Base-by-base conservation (phyloP, 2,888 invertebrate species). In the Teleiodes luculella region DNA sequence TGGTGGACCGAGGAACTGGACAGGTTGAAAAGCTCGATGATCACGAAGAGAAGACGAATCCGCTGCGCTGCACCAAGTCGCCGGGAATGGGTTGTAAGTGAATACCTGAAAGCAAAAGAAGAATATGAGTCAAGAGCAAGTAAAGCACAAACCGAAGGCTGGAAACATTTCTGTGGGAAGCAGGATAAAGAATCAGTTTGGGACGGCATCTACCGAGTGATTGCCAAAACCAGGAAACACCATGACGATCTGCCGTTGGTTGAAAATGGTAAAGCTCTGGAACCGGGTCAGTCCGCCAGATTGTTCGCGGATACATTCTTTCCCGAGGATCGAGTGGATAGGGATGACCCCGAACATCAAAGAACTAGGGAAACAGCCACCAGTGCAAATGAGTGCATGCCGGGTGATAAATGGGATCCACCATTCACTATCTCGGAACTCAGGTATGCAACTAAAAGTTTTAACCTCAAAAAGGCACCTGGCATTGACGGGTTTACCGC, bases 161-260 rank as follows among this genome's bases (percentile, higher is more conserved):
- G 65, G 65, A 67, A 57, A 20, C 48, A 41, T 0, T 64, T 59
- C 18, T 66, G 64, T 3, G 10, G 10, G 0, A 57, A 14, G 13
- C 64, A 65, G 52, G 60, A 61, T 10, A 52, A 13, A 18, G 64
- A 63, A 35, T 43, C 48, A 4, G 3, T 60, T 4, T 64, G 53
- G 54, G 54, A 55, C 8, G 50, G 57, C 0, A 51, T 53, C 2
- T 56, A 55, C 8, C 41, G 58, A 6, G 51, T 58, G 1, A 54
- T 56, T 0, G n/a, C 24, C 1, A 56, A 30, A 10, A 45, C 28
- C 1, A 28, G 2, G 1, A 45, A 30, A 13, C 20, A 30, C 11
- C 11, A 45, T 3, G 36, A 35, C 3, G 52, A 55, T 13, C 2
- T 50, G 10, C 39, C 36, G 1, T 6, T 56, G 11, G 18, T 20